A percentile compares a stretch with the other conserved stretches of the same genome.
Conservation (phyloP, 2,113 vertebrate species). For the Panthera leo region DNA sequence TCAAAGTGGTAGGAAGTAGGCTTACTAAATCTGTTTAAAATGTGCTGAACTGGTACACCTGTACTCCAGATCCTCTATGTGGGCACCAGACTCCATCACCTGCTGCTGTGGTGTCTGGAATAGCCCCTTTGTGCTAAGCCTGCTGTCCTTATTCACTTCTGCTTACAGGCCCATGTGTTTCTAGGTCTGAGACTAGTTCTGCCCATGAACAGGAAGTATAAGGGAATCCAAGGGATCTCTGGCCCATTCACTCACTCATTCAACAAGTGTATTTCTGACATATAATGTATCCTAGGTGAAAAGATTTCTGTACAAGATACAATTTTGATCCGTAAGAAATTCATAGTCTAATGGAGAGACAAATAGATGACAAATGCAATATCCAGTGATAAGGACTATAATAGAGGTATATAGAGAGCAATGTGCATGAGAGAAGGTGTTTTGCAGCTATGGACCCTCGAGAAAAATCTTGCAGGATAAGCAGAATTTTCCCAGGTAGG, state of each 20-base stretch:
- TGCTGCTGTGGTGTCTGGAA: not conserved
- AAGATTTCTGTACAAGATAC: not conserved
- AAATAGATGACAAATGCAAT: not conserved
- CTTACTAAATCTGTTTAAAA: not conserved
- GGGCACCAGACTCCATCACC: not conserved
- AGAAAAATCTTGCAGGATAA: not conserved
- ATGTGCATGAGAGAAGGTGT: not conserved
- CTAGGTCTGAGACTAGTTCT: not conserved
- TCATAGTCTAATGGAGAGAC: not conserved
- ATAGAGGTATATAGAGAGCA: not conserved
- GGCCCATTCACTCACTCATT: not conserved
- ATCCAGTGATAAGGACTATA: not conserved
- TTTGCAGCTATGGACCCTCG: too few relatives aligned
- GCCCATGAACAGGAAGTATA: not conserved
- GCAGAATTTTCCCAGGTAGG: not conserved
- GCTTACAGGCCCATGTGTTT: not conserved
- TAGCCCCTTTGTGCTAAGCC: not conserved
- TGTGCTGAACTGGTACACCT: not conserved
- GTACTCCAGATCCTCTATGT: accelerated
- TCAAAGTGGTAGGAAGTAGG: not conserved
- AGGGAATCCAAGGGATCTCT: not conserved
- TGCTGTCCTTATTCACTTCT: not conserved
- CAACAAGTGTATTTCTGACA: not conserved
- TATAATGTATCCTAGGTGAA: not conserved
- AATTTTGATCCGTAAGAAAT: not conserved